Base-by-base conservation (phyloP, 1,140 invertebrate genomes). In the Lucilia sericata region DNA sequence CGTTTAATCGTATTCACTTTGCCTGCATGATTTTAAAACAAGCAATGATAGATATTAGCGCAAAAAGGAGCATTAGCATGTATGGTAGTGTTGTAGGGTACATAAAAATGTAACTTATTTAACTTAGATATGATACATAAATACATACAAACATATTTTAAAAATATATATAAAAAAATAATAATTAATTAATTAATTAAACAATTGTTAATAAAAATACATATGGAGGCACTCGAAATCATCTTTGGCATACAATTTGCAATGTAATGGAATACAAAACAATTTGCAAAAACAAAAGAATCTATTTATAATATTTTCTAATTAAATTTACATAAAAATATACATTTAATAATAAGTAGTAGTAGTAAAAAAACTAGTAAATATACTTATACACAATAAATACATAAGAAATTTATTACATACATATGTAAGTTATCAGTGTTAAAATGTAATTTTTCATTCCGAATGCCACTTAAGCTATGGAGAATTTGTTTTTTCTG, bases 181-280 rank as follows among this genome's bases (percentile, higher is more conserved):
- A 30, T 30, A 30, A 30, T 30, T 30, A 30, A 30, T 30, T 30
- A 7, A 60, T 60, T 60, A 60, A 60, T n/a, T 60, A 60, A 60
- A 60, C 55, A 60, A 42, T 60, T n/a, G 1, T 25, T 9, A 70
- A 70, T 21, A 12, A 70, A 70, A 70, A 70, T 70, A 70, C n/a
- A 70, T 12, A 70, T 70, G 65, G 65, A 70, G 65, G 65, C 65
- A 70, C 65, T 70, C 65, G 21, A 70, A 70, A 70, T 70, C 9
- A 70, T 70, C 65, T 70, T 70, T 70, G 65, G 65, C 65, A 21
- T 70, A 70, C 51, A 55, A 55, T 70, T 70, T 12, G 65, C 21
- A 21, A 70, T 21, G 65, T 25, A 70, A 21, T 21, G n/a, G n/a
- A 70, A 70, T 70, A 70, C n/a, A 70, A 21, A 21, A 70, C 8